A percentile compares a stretch with the other conserved stretches of the same genome.
These are phyloP conservation scores for Neogobius melanostomus DNA, from an alignment of 2,113 vertebrate genomes.

Conservation along the genomic window DNA sequence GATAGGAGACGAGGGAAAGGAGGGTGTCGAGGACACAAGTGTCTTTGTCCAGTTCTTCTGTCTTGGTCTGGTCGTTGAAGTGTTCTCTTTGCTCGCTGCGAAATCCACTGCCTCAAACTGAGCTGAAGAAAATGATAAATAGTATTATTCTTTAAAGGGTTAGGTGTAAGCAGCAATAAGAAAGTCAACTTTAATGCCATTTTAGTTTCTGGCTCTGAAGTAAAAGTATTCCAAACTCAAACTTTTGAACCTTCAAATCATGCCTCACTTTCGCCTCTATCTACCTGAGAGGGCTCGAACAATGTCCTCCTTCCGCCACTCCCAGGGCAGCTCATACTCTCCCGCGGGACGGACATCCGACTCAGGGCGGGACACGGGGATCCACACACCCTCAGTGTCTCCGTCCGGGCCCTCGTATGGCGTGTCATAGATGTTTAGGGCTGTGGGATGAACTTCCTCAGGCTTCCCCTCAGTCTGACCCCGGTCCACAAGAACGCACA, in stretches of 20 bases:
- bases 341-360: conserved; percentile 75
- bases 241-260: not conserved
- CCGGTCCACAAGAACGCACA: conserved; percentile 84
- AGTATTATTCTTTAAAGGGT: conserved; percentile 21
- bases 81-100: conserved; percentile 77
- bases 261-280: conserved; percentile 29
- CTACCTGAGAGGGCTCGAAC: conserved; percentile 79
- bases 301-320: conserved; percentile 82
- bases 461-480: conserved; percentile 56
- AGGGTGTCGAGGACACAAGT: conserved; percentile 69
- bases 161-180: conserved; percentile 25
- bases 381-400: conserved; percentile 68
- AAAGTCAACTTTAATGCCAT: too few relatives aligned
- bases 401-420: conserved; percentile 77
- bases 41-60: conserved; percentile 93
- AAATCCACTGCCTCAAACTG: conserved; percentile 89
- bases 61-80: conserved; percentile 58
- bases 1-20: conserved; percentile 70
- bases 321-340: conserved; percentile 81
- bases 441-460: conserved; percentile 55
- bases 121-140: conserved; percentile 70
- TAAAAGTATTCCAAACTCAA: too few relatives aligned
- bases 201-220: too few relatives aligned
- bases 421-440: conserved; percentile 77
- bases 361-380: conserved; percentile 77